Percentiles rank a stretch among this genome's conserved stretches.
Evolutionary conservation across 2,797 vertebrate species (phyloP).

Genomic region (Acrossocheilus fasciatus): DNA sequence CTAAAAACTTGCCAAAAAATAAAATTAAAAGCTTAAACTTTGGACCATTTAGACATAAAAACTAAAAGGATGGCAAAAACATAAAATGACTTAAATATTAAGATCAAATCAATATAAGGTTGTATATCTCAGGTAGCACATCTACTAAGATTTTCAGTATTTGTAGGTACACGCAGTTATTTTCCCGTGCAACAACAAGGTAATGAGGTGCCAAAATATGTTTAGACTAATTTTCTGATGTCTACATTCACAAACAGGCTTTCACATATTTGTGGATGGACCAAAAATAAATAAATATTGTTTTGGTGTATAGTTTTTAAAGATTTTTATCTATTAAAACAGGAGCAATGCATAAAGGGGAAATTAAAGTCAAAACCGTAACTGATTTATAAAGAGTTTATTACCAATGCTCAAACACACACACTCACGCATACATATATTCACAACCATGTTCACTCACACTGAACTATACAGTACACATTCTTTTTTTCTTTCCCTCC

Average conservation of each 20-base stretch:
- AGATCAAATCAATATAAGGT: background rate
- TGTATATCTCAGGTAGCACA: background rate
- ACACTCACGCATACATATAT: slow-evolving; percentile 51
- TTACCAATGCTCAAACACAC: slow-evolving; percentile 69
- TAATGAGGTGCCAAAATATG: background rate
- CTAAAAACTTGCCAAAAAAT: background rate
- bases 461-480: slow-evolving; percentile 70
- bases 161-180: background rate
- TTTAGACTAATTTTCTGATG: background rate
- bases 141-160: background rate
- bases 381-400: slow-evolving; percentile 69
- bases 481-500: slow-evolving; percentile 38
- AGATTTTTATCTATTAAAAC: background rate
- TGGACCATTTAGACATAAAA: background rate
- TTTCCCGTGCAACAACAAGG: background rate
- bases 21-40: background rate
- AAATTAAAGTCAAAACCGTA: slow-evolving; percentile 18
- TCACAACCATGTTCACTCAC: slow-evolving; percentile 61
- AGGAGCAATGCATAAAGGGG: background rate
- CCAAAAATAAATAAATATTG: background rate
- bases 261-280: background rate
- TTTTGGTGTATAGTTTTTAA: background rate
- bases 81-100: no score
- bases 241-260: background rate
- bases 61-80: no score